These are phyloP conservation scores for Cepaea hortensis DNA, from an alignment of 2,888 invertebrate species.

Conservation along the genomic window DNA sequence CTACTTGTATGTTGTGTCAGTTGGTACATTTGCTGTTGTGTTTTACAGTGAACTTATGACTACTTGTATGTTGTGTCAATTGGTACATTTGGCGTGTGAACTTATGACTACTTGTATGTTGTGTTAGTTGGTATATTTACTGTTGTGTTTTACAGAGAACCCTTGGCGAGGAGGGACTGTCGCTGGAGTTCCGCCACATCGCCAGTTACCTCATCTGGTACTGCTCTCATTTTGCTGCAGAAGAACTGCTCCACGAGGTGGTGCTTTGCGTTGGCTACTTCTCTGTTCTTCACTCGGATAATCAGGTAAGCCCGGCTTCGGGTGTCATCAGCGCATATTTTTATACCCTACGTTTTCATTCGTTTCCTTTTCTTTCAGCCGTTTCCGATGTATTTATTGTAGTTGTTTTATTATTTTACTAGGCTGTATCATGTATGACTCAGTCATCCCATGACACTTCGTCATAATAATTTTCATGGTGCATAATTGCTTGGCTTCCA, in stretches of 20 bases:
- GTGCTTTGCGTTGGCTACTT: constrained; percentile 89
- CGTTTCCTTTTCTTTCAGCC: not conserved
- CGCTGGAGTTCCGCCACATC: constrained; percentile 90
- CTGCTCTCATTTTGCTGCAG: constrained; percentile 70
- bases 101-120: too few species aligned
- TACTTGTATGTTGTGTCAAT: too few species aligned
- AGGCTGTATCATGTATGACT: too few species aligned
- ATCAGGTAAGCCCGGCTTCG: constrained; percentile 81
- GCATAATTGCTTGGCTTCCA: too few species aligned
- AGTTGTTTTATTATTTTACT: too few species aligned
- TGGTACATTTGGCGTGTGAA: too few species aligned
- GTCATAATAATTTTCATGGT: too few species aligned
- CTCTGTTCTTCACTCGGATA: constrained; percentile 86
- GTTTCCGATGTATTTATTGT: too few species aligned
- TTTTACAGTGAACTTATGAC: constrained; percentile 72
- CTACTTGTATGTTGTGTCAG: too few species aligned
- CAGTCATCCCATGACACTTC: too few species aligned
- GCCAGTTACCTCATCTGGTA: constrained; percentile 87
- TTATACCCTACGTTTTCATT: not conserved
- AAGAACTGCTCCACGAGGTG: constrained; percentile 86
- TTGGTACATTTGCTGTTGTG: not conserved
- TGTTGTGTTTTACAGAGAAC: constrained; percentile 72
- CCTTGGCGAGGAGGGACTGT: constrained; percentile 89
- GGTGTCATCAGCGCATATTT: not conserved
- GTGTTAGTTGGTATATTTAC: not conserved